Evolutionary conservation across 2,113 vertebrate genomes (phyloP), one percentile per base, ranked within the genome.

Genomic region (Microcebus tavaratra): DNA sequence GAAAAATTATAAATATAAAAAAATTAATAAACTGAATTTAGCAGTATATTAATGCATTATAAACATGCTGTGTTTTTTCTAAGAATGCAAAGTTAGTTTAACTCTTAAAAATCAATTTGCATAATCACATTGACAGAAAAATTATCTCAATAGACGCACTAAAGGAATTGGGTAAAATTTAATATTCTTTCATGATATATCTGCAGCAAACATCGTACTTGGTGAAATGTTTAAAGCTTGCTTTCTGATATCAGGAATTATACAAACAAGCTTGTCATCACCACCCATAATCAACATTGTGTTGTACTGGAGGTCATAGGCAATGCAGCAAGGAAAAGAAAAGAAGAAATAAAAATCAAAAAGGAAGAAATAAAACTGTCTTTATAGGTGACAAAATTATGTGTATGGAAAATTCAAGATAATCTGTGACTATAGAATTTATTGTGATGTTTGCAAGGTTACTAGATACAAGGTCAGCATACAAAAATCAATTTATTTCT

Each of bases 61-160:
- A 63, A 81, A 31, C 57, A 53, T 89, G 25, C 53, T 81, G 7
- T 42, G 21, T 86, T 79, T 72, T 39, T 53, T 45, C 48, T 63
- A 68, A 29, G 7, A 59, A 57, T 82, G 31, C 25, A 59, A 70
- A 36, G 50, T 59, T 53, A 6, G 18, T 75, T 88, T 65, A 67
- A 83, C 34, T 87, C 23, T 94, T 88, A 55, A 82, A 94, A 94
- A 72, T 68, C 25, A 78, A 79, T 65, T n/a, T 68, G n/a, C 57
- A 17, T 61, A 17, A 61, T 82, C 57, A 82, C n/a, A 14, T 42
- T 59, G 61, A 61, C 29, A 73, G 20, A 82, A n/a, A 42, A 82
- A 59, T 59, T 18, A 82, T 72, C 20, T 73, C 39, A 63, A 27
- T 63, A 63, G 61, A 63, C 29, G 10, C 25, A 63, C 25, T 63